Conservation (phyloP, 2,888 invertebrate species). For the Endomychus coccineus region DNA sequence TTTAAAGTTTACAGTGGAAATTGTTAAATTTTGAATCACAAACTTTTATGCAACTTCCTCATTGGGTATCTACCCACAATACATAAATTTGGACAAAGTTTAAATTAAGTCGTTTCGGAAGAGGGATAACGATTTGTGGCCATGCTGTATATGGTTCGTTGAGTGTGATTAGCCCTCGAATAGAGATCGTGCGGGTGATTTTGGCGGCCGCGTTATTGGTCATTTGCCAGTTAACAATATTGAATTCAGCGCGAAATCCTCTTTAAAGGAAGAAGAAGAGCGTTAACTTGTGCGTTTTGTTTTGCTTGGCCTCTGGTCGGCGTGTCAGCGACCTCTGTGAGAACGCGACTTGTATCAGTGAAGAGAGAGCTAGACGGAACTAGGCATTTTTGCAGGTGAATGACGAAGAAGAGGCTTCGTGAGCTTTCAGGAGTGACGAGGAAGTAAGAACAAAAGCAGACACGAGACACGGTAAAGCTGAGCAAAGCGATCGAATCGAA, state of each 20-base stretch:
- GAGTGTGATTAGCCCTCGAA: no score
- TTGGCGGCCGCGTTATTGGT: no score
- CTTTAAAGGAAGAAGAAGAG: constrained; percentile 25
- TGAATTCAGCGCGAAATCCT: constrained; percentile 13
- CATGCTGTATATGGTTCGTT: no score
- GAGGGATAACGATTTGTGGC: no score
- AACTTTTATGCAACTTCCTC: no score
- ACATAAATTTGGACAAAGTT: no score
- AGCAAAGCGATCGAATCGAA: constrained; percentile 36
- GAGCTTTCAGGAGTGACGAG: constrained; percentile 14
- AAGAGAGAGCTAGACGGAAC: no score
- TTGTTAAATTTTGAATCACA: no score
- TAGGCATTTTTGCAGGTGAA: constrained; percentile 41
- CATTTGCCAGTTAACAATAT: constrained; percentile 13
- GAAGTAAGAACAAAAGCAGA: constrained; percentile 39
- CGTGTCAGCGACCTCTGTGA: constrained; percentile 45
- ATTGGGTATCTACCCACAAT: no score
- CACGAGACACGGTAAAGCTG: constrained; percentile 39
- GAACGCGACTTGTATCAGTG: constrained; percentile 37
- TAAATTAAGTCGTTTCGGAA: no score
- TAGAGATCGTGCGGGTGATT: no score
- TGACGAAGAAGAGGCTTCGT: constrained; percentile 42
- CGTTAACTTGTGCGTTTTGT: constrained; percentile 41
- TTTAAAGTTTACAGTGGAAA: no score
- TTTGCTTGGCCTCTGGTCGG: constrained; percentile 43